phyloP scores from a whole-genome alignment of 92 coral and sea anemone genomes.

The Epizoanthus stellaris region DNA sequence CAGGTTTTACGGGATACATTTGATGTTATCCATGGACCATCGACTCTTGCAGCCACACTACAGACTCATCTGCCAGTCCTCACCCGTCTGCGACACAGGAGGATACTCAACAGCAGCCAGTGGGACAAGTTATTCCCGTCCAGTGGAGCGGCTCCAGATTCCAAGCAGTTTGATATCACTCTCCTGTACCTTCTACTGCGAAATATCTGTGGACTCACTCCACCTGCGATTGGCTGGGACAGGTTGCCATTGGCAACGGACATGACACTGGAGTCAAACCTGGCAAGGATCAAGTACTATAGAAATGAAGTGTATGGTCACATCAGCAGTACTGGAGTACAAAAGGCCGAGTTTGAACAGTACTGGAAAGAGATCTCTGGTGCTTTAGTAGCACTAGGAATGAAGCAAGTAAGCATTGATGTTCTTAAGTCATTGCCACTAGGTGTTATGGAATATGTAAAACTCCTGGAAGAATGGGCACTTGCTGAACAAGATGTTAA shows the following conservation, averaged over 20 bases:
- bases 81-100: conserved; percentile 35
- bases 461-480: conserved; percentile 29
- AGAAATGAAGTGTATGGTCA: conserved; percentile 67
- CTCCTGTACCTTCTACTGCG: conserved; percentile 62
- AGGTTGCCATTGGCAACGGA: conserved; percentile 47
- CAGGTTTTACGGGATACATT: conserved; percentile 44
- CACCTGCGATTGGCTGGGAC: conserved; percentile 65
- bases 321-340: conserved; percentile 41
- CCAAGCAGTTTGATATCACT: conserved; percentile 65
- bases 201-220: conserved; percentile 47
- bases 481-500: conserved; percentile 26
- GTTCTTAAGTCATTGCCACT: conserved; percentile 16
- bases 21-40: conserved; percentile 40
- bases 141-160: conserved; percentile 46
- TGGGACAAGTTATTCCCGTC: conserved; percentile 69
- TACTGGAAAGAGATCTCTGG: conserved; percentile 61
- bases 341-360: conserved; percentile 27
- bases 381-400: conserved; percentile 63
- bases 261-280: conserved; percentile 59
- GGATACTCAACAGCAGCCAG: conserved; percentile 54
- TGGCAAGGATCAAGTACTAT: conserved; percentile 66
- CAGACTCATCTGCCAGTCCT: conserved; percentile 16
- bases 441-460: conserved; percentile 6
- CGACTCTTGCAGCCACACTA: conserved; percentile 32
- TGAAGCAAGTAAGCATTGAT: conserved; percentile 30